A percentile compares a stretch with the other conserved stretches of the same genome.
phyloP scores from a whole-genome alignment of 2,888 invertebrate species.

The Xestobium rufovillosum region DNA sequence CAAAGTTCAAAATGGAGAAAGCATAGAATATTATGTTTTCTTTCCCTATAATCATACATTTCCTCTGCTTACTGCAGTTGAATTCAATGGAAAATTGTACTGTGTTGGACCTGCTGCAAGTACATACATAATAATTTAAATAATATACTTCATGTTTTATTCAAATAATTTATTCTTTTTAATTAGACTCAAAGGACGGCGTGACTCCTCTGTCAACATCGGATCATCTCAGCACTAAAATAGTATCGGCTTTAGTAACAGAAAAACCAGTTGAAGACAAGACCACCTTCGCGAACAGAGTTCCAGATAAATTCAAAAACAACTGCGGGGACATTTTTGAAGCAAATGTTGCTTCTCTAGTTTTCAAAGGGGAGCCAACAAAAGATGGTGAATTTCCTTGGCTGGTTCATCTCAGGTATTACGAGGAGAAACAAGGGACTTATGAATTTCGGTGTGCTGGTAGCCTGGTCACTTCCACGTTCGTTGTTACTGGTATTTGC shows the following conservation, averaged over 20 bases:
- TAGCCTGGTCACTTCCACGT: slow-evolving; percentile 31
- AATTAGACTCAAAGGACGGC: too few relatives aligned
- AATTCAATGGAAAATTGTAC: slow-evolving; percentile 26
- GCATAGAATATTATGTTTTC: slow-evolving; percentile 23
- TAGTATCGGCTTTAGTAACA: too few relatives aligned
- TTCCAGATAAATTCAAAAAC: background rate
- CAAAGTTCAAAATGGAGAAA: background rate
- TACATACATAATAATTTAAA: background rate
- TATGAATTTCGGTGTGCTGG: slow-evolving; percentile 36
- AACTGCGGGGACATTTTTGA: background rate
- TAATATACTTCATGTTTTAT: background rate
- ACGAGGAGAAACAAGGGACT: slow-evolving; percentile 24
- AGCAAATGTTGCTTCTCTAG: slow-evolving; percentile 20
- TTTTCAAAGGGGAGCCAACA: slow-evolving; percentile 28
- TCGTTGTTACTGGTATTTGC: slow-evolving; percentile 35
- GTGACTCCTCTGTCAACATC: too few relatives aligned
- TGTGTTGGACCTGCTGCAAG: slow-evolving; percentile 28
- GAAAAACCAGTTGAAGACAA: too few relatives aligned
- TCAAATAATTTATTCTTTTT: background rate
- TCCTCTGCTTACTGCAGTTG: slow-evolving; percentile 32
- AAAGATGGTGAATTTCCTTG: slow-evolving; percentile 32
- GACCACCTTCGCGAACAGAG: too few relatives aligned
- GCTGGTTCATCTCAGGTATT: slow-evolving; percentile 29
- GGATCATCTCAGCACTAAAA: too few relatives aligned
- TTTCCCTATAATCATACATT: slow-evolving; percentile 30